Conservation (phyloP, 2,888 invertebrate genomes). For the Phyllotreta cruciferae region DNA sequence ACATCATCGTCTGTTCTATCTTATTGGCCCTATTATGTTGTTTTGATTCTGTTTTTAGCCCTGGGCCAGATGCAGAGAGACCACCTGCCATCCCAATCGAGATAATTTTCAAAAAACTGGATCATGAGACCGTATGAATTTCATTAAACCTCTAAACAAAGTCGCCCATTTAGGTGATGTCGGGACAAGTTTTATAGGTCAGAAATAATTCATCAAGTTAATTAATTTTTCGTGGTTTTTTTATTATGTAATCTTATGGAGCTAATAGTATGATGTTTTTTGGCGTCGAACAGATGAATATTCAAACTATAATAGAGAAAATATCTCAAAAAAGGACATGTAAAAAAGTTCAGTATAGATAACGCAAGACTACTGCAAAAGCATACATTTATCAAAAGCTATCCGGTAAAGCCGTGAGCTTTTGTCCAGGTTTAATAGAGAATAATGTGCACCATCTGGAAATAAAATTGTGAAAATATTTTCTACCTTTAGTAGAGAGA, state of each 20-base stretch:
- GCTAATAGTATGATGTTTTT: not conserved
- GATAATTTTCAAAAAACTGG: conserved; percentile 32
- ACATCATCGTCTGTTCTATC: conserved; percentile 17
- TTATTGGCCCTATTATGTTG: conserved; percentile 22
- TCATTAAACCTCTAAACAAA: conserved; percentile 19
- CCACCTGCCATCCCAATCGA: conserved; percentile 29
- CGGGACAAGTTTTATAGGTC: too few species aligned
- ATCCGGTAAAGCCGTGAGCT: conserved; percentile 5
- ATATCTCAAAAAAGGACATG: conserved; percentile 4
- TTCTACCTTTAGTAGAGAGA: conserved; percentile 13
- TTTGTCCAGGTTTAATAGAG: conserved; percentile 15
- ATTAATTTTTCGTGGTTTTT: not conserved
- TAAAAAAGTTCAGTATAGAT: conserved; percentile 1
- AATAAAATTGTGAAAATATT: conserved; percentile 15
- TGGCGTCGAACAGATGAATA: too few species aligned
- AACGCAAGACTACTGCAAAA: not conserved
- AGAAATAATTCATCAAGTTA: not conserved
- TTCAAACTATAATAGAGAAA: not conserved
- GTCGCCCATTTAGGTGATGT: not conserved
- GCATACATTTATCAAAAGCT: conserved; percentile 12
- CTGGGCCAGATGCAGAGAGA: conserved; percentile 21
- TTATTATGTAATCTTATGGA: not conserved
- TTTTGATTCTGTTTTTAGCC: conserved; percentile 16
- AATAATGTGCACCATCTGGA: conserved; percentile 9
- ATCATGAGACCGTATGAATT: conserved; percentile 34